Evolutionary conservation across 2,113 vertebrate genomes (phyloP).

Genomic region (Aramus guarauna): DNA sequence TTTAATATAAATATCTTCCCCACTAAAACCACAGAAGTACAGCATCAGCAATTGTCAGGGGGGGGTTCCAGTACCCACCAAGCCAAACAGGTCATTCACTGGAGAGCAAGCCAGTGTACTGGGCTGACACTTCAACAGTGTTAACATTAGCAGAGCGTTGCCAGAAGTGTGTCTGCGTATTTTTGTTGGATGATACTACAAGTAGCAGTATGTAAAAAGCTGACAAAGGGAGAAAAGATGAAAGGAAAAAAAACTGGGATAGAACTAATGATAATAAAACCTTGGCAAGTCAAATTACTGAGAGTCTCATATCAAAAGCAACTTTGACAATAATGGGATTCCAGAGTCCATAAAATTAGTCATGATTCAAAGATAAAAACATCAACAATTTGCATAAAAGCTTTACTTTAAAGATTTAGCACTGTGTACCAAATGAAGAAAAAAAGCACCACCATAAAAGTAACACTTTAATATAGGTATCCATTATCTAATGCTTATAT

Average conservation of each 20-base stretch:
- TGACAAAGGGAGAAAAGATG: slow-evolving; percentile 26
- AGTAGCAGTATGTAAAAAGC: not conserved
- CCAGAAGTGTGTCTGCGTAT: not conserved
- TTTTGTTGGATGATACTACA: not conserved
- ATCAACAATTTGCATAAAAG: slow-evolving; percentile 71
- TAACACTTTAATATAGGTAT: slow-evolving; percentile 73
- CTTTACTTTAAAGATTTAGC: slow-evolving; percentile 72
- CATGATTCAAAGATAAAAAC: slow-evolving; percentile 62
- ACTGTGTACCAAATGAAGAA: slow-evolving; percentile 61
- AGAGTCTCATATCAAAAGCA: slow-evolving; percentile 37
- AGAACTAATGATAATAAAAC: slow-evolving; percentile 47
- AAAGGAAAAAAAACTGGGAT: slow-evolving; percentile 8
- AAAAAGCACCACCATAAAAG: slow-evolving; percentile 48
- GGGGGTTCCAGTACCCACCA: not conserved
- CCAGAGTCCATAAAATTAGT: slow-evolving; percentile 59
- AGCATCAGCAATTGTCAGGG: not conserved
- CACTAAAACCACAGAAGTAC: not conserved
- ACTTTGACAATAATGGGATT: slow-evolving; percentile 58
- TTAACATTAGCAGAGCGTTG: not conserved
- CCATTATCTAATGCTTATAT: slow-evolving; percentile 76
- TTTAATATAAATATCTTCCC: not conserved
- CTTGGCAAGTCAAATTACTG: slow-evolving; percentile 29
- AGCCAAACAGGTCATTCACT: not conserved
- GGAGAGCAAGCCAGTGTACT: not conserved
- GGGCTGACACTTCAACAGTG: not conserved